Evolutionary conservation across 2,797 vertebrate genomes (phyloP).

Genomic region (Aplochiton taeniatus): DNA sequence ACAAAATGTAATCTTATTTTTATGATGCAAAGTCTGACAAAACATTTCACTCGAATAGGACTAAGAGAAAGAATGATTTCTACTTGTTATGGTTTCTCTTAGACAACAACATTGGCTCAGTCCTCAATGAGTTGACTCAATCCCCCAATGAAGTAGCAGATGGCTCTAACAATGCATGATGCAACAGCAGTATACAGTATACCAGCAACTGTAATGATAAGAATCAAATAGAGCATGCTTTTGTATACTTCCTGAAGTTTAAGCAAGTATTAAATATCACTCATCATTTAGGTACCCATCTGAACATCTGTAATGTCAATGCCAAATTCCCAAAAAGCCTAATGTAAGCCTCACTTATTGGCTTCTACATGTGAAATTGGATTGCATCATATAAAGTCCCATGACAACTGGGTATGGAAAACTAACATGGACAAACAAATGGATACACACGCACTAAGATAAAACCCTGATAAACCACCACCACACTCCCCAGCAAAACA

Average conservation of each 20-base stretch:
- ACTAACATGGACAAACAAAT: conserved; percentile 18
- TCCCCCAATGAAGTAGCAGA: conserved; percentile 53
- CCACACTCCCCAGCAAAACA: neutral
- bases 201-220: conserved; percentile 12
- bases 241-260: neutral
- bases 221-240: conserved; percentile 2
- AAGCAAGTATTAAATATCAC: conserved; percentile 1
- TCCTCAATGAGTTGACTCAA: conserved; percentile 37
- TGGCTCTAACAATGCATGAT: conserved; percentile 50
- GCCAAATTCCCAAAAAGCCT: too few species aligned
- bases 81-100: conserved; percentile 39
- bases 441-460: conserved; percentile 8
- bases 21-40: too few species aligned
- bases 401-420: conserved; percentile 33
- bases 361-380: conserved; percentile 38
- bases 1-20: too few species aligned
- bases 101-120: conserved; percentile 35
- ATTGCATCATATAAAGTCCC: conserved; percentile 46
- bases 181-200: conserved; percentile 44
- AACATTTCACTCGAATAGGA: conserved; percentile 19
- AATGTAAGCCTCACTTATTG: neutral
- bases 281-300: too few species aligned
- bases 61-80: conserved; percentile 22
- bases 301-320: too few species aligned
- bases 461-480: neutral